Conservation (phyloP, 1,140 invertebrate species). For the Ceratoteleas bidentatus region DNA sequence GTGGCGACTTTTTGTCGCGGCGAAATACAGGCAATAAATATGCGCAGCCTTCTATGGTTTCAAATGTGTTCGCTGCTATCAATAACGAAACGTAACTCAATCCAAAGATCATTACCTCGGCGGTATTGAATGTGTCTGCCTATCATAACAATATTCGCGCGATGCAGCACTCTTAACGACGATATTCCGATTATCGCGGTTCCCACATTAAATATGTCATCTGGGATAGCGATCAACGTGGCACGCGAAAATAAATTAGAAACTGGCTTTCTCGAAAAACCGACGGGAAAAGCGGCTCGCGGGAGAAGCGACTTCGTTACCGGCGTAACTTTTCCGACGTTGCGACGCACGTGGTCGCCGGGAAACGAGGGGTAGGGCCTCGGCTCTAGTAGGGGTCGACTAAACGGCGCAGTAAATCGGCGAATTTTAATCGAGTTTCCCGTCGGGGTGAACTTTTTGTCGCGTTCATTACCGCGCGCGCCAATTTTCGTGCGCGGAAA, state of each 20-base stretch:
- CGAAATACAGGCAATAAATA: constrained; percentile 51
- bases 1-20: constrained; percentile 16
- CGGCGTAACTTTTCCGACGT: background rate
- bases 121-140: constrained; percentile 40
- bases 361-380: no score
- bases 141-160: constrained; percentile 45
- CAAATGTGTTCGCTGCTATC: constrained; percentile 47
- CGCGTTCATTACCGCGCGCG: constrained; percentile 19
- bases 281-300: no score
- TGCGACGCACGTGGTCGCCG: no score
- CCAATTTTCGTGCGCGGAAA: constrained; percentile 5
- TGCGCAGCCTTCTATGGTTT: constrained; percentile 56
- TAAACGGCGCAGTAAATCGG: constrained; percentile 36
- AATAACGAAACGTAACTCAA: constrained; percentile 59
- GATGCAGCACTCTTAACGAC: constrained; percentile 22
- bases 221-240: constrained; percentile 40
- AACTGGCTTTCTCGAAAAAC: constrained; percentile 51
- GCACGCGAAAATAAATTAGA: constrained; percentile 42
- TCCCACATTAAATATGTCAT: constrained; percentile 55
- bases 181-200: constrained; percentile 35
- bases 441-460: constrained; percentile 6
- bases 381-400: no score
- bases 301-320: background rate
- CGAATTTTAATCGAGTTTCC: constrained; percentile 38
- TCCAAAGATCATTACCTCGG: constrained; percentile 57